Conservation (phyloP, 2,797 vertebrate genomes). For the Liparis tanakae region DNA sequence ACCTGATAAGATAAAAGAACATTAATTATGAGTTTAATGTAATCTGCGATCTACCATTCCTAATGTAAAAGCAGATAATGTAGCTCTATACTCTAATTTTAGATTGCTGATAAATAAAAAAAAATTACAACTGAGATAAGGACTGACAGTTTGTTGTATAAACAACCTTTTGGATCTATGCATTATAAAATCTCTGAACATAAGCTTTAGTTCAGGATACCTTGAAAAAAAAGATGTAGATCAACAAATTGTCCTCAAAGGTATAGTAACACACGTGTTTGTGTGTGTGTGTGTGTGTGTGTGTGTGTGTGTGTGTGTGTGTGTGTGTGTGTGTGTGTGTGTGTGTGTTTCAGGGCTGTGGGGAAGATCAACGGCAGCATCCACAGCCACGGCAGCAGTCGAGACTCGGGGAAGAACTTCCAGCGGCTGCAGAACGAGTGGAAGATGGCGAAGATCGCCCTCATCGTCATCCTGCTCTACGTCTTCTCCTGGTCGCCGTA, state of each 20-base stretch:
- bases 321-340: background rate
- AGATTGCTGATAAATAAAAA: background rate
- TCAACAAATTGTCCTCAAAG: background rate
- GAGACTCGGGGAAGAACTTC: conserved; percentile 82
- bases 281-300: no score
- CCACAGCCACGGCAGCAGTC: conserved; percentile 59
- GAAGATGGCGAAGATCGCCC: conserved; percentile 95
- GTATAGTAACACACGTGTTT: background rate
- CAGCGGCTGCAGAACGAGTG: conserved; percentile 92
- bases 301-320: no score
- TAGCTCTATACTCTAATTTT: background rate
- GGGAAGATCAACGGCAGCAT: conserved; percentile 82
- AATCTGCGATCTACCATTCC: background rate
- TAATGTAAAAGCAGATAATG: background rate
- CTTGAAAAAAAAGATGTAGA: background rate
- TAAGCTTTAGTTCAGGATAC: background rate
- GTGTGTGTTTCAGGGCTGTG: conserved; percentile 76
- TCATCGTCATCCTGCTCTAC: conserved; percentile 91
- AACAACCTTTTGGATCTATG: no score
- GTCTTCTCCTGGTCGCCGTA: conserved; percentile 96
- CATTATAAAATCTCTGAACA: no score
- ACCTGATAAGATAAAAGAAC: background rate
- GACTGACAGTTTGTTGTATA: no score
- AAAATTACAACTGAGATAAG: background rate
- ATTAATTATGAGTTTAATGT: background rate